Conservation (phyloP, 2,888 invertebrate species). For the Eristalis pertinax region DNA sequence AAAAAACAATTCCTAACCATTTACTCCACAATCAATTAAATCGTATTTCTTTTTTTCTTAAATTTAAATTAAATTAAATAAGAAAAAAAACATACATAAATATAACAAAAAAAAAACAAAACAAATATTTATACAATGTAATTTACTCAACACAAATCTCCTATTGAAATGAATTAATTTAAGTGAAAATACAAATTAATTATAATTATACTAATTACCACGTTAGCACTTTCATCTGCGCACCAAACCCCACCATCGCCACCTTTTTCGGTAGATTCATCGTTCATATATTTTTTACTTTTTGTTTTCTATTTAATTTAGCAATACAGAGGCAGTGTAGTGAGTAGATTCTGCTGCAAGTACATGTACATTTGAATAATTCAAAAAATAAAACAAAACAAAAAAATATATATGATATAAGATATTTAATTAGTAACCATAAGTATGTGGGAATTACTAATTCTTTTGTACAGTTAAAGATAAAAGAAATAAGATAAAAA, state of each 20-base stretch:
- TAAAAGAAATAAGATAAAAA: slow-evolving; percentile 13
- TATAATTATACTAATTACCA: neutral
- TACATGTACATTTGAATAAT: slow-evolving; percentile 58
- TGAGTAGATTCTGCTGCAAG: slow-evolving; percentile 33
- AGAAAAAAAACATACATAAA: slow-evolving; percentile 1
- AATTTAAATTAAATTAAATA: slow-evolving; percentile 4
- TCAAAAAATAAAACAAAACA: slow-evolving; percentile 32
- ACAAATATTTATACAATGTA: neutral
- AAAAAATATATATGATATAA: slow-evolving; percentile 17
- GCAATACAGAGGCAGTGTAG: slow-evolving; percentile 10
- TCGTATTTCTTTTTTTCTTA: neutral
- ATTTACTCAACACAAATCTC: neutral
- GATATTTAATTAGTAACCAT: slow-evolving; percentile 45
- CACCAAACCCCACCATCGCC: neutral
- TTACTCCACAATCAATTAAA: neutral
- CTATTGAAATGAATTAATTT: neutral
- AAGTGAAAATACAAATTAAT: neutral
- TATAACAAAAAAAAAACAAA: neutral
- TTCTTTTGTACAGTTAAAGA: slow-evolving; percentile 63
- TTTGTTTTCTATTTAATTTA: neutral
- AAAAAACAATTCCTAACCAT: neutral
- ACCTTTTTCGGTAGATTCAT: neutral
- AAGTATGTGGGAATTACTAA: neutral
- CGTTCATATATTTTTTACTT: neutral
- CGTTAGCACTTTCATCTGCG: neutral